Base-by-base conservation (phyloP, 2,797 vertebrate species). In the Apogon talboti region DNA sequence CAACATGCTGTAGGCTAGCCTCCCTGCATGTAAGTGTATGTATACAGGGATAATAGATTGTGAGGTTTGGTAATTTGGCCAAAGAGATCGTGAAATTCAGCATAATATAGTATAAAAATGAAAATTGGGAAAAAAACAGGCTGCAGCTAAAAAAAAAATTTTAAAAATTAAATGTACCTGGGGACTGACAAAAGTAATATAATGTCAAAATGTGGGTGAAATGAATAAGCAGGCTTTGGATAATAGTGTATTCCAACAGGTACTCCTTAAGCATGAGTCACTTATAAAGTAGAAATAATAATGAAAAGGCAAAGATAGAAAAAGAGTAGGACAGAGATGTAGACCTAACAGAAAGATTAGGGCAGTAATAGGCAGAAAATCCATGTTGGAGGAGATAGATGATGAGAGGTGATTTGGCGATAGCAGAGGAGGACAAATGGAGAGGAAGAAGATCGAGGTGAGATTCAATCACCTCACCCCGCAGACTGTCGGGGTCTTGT, bases 311-410 rank as follows among this genome's bases (percentile, higher is more conserved):
- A 61, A 37, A 65, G 62, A 72, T 41, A 42, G 76, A 85, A 71
- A 56, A 8, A 37, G 37, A 81, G 76, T 14, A 16, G 55, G 28
- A 77, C 56, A 51, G 64, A 76, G 60, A 13, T 59, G 79, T 44
- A 64, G 68, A 66, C 64, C 65, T 61, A 58, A 48, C 55, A 70
- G 78, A 71, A 84, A 76, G 86, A 88, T 88, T 82, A 86, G 87
- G 81, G 55, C 82, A 82, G 80, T 87, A 88, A 90, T 76, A 81
- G 84, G 78, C 80, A 85, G 83, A 88, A 89, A 82, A 89, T 88
- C 86, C 77, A 88, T 82, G 81, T 74, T 72, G 85, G 79, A 86
- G 78, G 74, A 89, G 76, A 87, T 76, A 71, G 65, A 86, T 89
- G 88, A 86, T 9, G 67, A 78, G 79, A 83, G 78, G 74, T 79